Conservation (phyloP, 2,888 invertebrate genomes). For the Dorcus parallelipipedus region DNA sequence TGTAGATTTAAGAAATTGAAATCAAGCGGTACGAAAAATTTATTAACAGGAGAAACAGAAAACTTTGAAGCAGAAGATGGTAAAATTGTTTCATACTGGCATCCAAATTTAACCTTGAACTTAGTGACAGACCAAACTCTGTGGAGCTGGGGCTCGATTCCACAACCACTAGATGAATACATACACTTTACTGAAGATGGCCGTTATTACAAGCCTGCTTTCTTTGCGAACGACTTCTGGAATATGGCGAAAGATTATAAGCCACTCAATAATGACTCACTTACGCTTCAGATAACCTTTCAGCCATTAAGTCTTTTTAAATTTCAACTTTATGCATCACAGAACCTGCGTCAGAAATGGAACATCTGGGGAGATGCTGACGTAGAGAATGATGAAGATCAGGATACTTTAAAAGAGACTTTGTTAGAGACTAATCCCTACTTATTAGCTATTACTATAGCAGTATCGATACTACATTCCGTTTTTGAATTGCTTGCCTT, state of each 20-base stretch:
- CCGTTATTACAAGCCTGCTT: slow-evolving; percentile 85
- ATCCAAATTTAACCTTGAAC: slow-evolving; percentile 96
- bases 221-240: slow-evolving; percentile 98
- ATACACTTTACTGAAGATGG: slow-evolving; percentile 85
- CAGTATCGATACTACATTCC: slow-evolving; percentile 92
- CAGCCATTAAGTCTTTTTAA: slow-evolving; percentile 94
- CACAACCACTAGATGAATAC: slow-evolving; percentile 88
- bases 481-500: slow-evolving; percentile 98
- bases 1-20: slow-evolving; percentile 78
- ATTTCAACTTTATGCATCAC: slow-evolving; percentile 98
- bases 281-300: slow-evolving; percentile 69
- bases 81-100: slow-evolving; percentile 97
- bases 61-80: slow-evolving; percentile 76
- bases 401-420: slow-evolving; percentile 89
- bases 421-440: slow-evolving; percentile 96
- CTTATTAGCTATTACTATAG: slow-evolving; percentile 84
- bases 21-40: slow-evolving; percentile 86
- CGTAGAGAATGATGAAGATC: slow-evolving; percentile 77
- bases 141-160: slow-evolving; percentile 89
- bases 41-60: slow-evolving; percentile 87
- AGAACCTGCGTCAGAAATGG: slow-evolving; percentile 89
- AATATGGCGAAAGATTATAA: slow-evolving; percentile 94
- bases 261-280: slow-evolving; percentile 78
- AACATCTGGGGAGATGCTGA: slow-evolving; percentile 65
- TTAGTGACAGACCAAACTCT: slow-evolving; percentile 93